Percentiles rank a stretch among this genome's conserved stretches.
phyloP scores from a whole-genome alignment of 2,797 vertebrate genomes.

The Mormyrus proboscirostris region DNA sequence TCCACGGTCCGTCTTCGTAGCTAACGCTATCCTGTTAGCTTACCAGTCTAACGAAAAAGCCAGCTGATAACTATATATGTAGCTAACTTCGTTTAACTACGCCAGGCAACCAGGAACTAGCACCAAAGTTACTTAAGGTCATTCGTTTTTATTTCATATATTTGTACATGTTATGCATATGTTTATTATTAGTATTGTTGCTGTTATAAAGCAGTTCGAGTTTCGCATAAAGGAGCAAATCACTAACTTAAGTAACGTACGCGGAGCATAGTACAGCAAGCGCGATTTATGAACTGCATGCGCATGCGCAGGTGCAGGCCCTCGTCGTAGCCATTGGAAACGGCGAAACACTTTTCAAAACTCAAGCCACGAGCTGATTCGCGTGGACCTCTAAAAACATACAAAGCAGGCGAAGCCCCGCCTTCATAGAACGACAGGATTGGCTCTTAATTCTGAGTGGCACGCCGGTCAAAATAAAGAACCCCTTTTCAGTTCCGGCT shows the following conservation, averaged over 20 bases:
- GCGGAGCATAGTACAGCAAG: not conserved
- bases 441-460: not conserved
- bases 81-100: not conserved
- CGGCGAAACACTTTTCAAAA: conserved; percentile 34
- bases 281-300: conserved; percentile 9
- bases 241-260: conserved; percentile 19
- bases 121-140: not conserved
- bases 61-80: not conserved
- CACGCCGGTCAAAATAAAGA: not conserved
- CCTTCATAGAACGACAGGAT: conserved; percentile 6
- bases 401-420: not conserved
- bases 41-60: not conserved
- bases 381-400: not conserved
- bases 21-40: not conserved
- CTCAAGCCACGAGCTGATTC: conserved; percentile 34
- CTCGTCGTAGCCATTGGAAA: not conserved
- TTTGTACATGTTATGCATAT: not conserved
- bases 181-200: not conserved
- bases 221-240: not conserved
- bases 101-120: not conserved
- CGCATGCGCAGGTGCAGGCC: not conserved
- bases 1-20: not conserved
- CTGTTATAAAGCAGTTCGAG: not conserved
- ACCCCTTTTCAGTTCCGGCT: not conserved
- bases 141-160: not conserved